Evolutionary conservation across 2,113 vertebrate genomes (phyloP).

Genomic region (Chaetura pelagica): DNA sequence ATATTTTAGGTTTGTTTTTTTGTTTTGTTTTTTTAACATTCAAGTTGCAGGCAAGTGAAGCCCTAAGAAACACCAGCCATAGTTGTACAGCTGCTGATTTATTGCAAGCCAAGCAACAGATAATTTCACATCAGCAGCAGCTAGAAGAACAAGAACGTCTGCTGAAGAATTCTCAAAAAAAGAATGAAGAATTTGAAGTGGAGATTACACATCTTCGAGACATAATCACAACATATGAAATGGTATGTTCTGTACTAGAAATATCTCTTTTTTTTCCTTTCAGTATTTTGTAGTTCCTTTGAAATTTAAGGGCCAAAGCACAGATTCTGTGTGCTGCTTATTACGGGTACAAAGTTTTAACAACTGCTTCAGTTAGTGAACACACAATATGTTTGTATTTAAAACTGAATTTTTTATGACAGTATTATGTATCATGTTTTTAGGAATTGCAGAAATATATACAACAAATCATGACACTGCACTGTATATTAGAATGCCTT

Average conservation of each 20-base stretch:
- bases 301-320: not conserved
- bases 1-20: not conserved
- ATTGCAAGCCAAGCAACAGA: slow-evolving; percentile 90
- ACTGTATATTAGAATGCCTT: not conserved
- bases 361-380: not conserved
- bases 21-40: slow-evolving; percentile 5
- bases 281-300: slow-evolving; percentile 1
- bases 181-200: slow-evolving; percentile 77
- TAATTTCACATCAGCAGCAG: slow-evolving; percentile 87
- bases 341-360: not conserved
- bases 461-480: not conserved
- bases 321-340: not conserved
- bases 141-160: slow-evolving; percentile 83
- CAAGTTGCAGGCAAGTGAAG: slow-evolving; percentile 94
- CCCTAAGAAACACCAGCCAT: slow-evolving; percentile 90
- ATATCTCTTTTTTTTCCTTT: not conserved
- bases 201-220: slow-evolving; percentile 81
- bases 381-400: not conserved
- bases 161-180: slow-evolving; percentile 77
- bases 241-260: slow-evolving; percentile 73
- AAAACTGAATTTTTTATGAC: not conserved
- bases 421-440: not conserved
- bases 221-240: slow-evolving; percentile 76
- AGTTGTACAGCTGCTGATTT: slow-evolving; percentile 92
- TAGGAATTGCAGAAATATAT: not conserved